These are phyloP conservation scores for Columba livia DNA, from an alignment of 2,113 vertebrate species.

Conservation along the genomic window DNA sequence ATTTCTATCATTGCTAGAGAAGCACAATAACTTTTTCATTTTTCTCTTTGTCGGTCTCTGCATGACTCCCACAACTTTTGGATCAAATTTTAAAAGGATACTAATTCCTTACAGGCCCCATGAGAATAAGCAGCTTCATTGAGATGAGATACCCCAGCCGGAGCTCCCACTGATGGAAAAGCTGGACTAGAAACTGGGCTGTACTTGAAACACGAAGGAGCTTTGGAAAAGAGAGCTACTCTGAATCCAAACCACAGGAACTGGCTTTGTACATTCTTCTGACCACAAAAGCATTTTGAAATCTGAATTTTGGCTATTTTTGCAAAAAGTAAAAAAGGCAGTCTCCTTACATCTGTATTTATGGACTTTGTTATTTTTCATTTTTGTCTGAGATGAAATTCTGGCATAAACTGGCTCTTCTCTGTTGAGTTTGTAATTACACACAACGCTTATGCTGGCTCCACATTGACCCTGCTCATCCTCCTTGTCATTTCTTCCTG, in stretches of 20 bases:
- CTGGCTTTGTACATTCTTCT: background rate
- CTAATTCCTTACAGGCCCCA: background rate
- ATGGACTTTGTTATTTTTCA: background rate
- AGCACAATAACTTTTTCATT: conserved; percentile 14
- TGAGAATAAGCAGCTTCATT: background rate
- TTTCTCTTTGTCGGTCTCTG: background rate
- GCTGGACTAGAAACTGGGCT: background rate
- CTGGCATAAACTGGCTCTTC: background rate
- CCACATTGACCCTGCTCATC: background rate
- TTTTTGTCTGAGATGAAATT: background rate
- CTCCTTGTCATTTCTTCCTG: background rate
- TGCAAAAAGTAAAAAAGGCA: background rate
- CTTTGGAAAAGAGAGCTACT: background rate
- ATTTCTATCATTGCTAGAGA: background rate
- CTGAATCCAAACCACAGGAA: background rate
- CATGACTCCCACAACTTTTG: conserved; percentile 17
- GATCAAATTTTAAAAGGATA: conserved; percentile 11
- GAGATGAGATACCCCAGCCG: background rate
- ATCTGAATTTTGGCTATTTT: conserved; percentile 8
- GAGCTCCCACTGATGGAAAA: conserved; percentile 4
- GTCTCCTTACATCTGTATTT: background rate
- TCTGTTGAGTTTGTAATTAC: conserved; percentile 19
- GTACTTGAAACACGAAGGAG: background rate
- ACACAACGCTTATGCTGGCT: background rate
- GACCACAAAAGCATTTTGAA: background rate